phyloP scores from a whole-genome alignment of 1,140 invertebrate species.

The Penaeus vannamei region DNA sequence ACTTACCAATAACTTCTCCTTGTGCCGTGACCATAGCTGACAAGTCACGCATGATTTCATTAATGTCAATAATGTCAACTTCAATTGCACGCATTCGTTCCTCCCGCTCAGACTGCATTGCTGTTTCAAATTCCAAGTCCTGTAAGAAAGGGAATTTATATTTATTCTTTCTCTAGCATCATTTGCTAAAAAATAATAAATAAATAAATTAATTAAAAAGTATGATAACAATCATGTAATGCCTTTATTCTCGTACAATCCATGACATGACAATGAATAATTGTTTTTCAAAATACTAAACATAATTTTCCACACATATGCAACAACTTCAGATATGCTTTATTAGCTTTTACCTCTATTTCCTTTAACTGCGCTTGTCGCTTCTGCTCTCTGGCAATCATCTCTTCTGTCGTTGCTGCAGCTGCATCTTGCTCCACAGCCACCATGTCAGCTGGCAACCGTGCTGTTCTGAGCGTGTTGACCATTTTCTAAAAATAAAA shows the following conservation, averaged over 20 bases:
- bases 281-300: background rate
- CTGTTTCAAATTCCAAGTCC: slow-evolving; percentile 83
- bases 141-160: slow-evolving; percentile 67
- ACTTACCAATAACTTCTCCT: slow-evolving; percentile 85
- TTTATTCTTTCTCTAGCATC: background rate
- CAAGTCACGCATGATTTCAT: slow-evolving; percentile 93
- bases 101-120: slow-evolving; percentile 82
- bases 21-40: slow-evolving; percentile 86
- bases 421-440: slow-evolving; percentile 54
- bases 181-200: background rate
- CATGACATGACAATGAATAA: background rate
- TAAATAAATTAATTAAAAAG: too few species aligned
- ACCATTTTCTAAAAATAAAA: slow-evolving; percentile 47
- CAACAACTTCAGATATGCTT: too few species aligned
- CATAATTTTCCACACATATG: background rate
- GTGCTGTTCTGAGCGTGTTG: slow-evolving; percentile 45
- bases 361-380: slow-evolving; percentile 37
- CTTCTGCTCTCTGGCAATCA: slow-evolving; percentile 45
- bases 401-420: slow-evolving; percentile 18
- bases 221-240: background rate
- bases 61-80: slow-evolving; percentile 89
- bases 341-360: slow-evolving; percentile 31
- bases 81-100: slow-evolving; percentile 83
- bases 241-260: too few species aligned
- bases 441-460: slow-evolving; percentile 62